phyloP scores from a whole-genome alignment of 2,888 invertebrate genomes.

The Trachelus troglodyta region DNA sequence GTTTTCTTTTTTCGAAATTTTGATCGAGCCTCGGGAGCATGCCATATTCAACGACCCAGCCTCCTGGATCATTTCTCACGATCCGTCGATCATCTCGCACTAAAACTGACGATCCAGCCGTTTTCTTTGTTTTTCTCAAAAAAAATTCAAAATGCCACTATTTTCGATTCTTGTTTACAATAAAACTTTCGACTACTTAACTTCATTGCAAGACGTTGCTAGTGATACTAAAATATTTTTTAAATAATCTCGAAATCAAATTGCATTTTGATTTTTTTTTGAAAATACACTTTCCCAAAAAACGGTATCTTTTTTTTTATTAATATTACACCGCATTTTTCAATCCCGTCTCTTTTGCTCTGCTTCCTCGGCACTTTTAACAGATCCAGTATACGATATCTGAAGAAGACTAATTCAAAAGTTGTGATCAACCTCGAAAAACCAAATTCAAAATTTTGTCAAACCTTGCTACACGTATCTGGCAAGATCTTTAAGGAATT shows the following conservation, averaged over 20 bases:
- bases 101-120: not conserved
- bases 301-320: not conserved
- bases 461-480: not conserved
- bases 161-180: not conserved
- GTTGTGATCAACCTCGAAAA: not conserved
- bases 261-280: not conserved
- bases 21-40: conserved; percentile 2
- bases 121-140: not conserved
- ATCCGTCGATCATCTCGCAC: not conserved
- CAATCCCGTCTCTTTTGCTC: not conserved
- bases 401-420: not conserved
- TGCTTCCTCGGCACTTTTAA: not conserved
- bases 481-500: not conserved
- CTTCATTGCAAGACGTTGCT: not conserved
- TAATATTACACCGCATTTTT: not conserved
- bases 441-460: not conserved
- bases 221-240: not conserved
- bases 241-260: not conserved
- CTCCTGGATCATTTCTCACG: conserved; percentile 10
- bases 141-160: not conserved
- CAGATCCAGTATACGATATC: not conserved
- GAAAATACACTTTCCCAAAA: too few species aligned
- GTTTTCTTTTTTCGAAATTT: not conserved
- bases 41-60: conserved; percentile 18
- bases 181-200: not conserved